Base-by-base conservation (phyloP, 2,113 vertebrate species). In the Sturnira hondurensis region DNA sequence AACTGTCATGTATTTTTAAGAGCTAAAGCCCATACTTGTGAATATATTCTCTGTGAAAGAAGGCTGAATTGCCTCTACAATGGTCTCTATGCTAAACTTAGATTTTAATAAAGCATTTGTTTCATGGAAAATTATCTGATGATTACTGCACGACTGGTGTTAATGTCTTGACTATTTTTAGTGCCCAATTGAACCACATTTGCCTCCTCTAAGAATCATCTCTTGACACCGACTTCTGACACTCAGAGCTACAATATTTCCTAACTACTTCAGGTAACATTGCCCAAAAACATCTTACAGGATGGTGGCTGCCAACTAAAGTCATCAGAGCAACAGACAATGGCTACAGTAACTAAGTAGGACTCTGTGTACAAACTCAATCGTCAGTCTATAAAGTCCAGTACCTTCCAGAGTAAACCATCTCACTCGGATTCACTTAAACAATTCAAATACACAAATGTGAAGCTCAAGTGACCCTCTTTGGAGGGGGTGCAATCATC, bases 51-150 rank as follows among this genome's bases (percentile, higher is more conserved):
- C 61, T 70, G 22, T n/a, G 90, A 84, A 89, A 81, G 50, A 92
- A 61, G 8, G 56, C 0, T 70, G 24, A 89, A 86, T 73, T 97
- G 77, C 17, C n/a, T 95, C 91, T 85, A 91, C 45, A 38, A 19
- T 70, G 65, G 52, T 95, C 50, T 96, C 50, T 54, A 77, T 54
- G 68, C 56, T 97, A 94, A 96, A 94, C 73, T 95, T 95, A 58
- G 86, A 67, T 77, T 96, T 94, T 95, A 83, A 89, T 92, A 90
- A 96, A 94, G 86, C 67, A 84, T 89, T 92, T 96, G 86, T 96
- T 96, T 93, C 92, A 94, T 78, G 89, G 89, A 97, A 97, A 97
- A 96, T 95, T 96, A 97, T 97, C 88, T 92, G 61, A 81, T 54
- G 61, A 96, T 94, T 93, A 89, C 83, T 96, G 83, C 82, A 74